phyloP scores from a whole-genome alignment of 2,113 vertebrate species.

The Tor tambroides region DNA sequence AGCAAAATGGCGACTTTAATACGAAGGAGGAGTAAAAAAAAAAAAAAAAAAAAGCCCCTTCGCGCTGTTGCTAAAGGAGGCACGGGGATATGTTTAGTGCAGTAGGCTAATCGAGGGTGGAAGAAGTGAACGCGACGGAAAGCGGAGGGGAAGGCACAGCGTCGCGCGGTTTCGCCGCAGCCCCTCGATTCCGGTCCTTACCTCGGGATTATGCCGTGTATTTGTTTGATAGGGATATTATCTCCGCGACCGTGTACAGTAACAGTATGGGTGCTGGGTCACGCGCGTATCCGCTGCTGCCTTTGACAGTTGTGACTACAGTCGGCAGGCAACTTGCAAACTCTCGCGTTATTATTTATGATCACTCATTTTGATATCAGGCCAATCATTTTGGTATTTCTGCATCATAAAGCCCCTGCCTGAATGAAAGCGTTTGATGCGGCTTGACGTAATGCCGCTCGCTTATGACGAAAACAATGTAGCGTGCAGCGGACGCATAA shows the following conservation, averaged over 20 bases:
- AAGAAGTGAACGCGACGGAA: constrained; percentile 69
- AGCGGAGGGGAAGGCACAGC: constrained; percentile 59
- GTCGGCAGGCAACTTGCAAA: constrained; percentile 79
- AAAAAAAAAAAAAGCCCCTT: constrained; percentile 63
- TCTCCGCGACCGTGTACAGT: constrained; percentile 77
- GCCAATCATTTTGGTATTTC: constrained; percentile 62
- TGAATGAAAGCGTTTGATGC: constrained; percentile 65
- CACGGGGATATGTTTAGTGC: constrained; percentile 75
- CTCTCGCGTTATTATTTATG: constrained; percentile 81
- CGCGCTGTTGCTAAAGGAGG: constrained; percentile 77
- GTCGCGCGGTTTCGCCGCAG: constrained; percentile 57
- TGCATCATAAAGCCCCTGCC: constrained; percentile 66
- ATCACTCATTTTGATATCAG: constrained; percentile 54
- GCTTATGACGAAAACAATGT: constrained; percentile 70
- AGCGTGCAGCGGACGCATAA: constrained; percentile 60
- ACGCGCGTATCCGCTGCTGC: constrained; percentile 77
- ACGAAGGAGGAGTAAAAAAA: constrained; percentile 83
- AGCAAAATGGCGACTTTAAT: constrained; percentile 97
- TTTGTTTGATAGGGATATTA: constrained; percentile 72
- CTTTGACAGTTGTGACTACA: constrained; percentile 83
- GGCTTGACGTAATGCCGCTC: constrained; percentile 74
- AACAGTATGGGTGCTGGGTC: constrained; percentile 77
- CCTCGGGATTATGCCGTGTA: constrained; percentile 73
- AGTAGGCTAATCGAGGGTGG: constrained; percentile 73
- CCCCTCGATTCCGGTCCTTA: constrained; percentile 72